A percentile compares a stretch with the other conserved stretches of the same genome.
Evolutionary conservation across 2,888 invertebrate species (phyloP).

Genomic region (Brachypterus glaber): DNA sequence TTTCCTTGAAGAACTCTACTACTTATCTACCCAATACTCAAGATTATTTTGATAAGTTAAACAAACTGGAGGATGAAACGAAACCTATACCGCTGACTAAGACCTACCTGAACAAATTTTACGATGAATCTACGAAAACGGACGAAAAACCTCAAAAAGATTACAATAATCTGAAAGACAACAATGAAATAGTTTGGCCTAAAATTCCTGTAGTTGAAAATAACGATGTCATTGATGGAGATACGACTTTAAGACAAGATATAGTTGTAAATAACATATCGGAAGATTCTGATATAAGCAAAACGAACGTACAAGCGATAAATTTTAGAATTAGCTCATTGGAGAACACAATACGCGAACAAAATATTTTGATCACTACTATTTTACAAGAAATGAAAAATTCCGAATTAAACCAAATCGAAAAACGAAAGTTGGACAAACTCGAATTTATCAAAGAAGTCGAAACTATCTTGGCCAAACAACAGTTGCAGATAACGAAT

Average conservation of each 20-base stretch:
- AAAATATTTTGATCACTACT: slow-evolving; percentile 32
- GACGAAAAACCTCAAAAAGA: slow-evolving; percentile 23
- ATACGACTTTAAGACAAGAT: slow-evolving; percentile 14
- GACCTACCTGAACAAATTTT: no score
- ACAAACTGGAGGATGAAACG: slow-evolving; percentile 22
- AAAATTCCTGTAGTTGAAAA: slow-evolving; percentile 28
- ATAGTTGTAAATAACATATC: slow-evolving; percentile 18
- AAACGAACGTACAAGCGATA: slow-evolving; percentile 30
- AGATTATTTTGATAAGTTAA: slow-evolving; percentile 35
- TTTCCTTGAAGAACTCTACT: slow-evolving; percentile 53
- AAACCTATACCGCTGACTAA: slow-evolving; percentile 13
- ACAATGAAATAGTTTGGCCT: slow-evolving; percentile 24
- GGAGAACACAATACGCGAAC: slow-evolving; percentile 34
- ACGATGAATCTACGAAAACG: background rate
- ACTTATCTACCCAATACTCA: slow-evolving; percentile 28
- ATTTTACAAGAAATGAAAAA: slow-evolving; percentile 28
- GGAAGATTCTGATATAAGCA: slow-evolving; percentile 19
- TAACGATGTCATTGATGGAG: slow-evolving; percentile 25
- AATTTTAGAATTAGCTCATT: slow-evolving; percentile 31
- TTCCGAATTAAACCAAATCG: slow-evolving; percentile 20
- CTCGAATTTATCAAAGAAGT: slow-evolving; percentile 34
- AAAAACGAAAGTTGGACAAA: slow-evolving; percentile 11
- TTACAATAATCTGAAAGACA: slow-evolving; percentile 16
- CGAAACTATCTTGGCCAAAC: slow-evolving; percentile 35
- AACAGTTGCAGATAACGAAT: slow-evolving; percentile 36